Conservation (phyloP, 2,797 vertebrate species). For the Cirrhinus molitorella region DNA sequence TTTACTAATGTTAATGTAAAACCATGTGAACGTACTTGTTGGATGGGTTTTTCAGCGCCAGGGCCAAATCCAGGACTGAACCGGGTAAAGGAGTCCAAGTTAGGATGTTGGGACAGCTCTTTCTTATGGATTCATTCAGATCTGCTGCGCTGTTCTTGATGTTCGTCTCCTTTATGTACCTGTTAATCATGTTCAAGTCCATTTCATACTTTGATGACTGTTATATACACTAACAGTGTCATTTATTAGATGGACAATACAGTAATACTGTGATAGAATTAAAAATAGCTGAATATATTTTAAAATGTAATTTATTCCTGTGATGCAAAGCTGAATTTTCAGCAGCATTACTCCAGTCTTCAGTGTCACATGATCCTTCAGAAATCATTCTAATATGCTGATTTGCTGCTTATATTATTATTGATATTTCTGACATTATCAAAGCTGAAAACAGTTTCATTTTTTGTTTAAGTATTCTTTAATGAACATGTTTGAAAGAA, state of each 20-base stretch:
- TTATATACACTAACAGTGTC: too few species aligned
- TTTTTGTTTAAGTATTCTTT: too few species aligned
- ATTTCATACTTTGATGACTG: neutral
- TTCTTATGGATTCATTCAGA: conserved; percentile 77
- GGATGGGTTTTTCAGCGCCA: conserved; percentile 71
- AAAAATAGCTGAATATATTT: neutral
- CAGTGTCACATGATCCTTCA: neutral
- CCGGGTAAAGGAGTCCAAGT: conserved; percentile 84
- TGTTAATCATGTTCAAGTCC: conserved; percentile 52
- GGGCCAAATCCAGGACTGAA: conserved; percentile 77
- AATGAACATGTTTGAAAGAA: too few species aligned
- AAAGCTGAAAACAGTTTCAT: neutral
- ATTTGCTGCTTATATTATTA: neutral
- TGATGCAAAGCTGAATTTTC: neutral
- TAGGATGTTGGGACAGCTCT: conserved; percentile 56
- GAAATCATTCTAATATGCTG: neutral
- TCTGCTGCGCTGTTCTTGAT: conserved; percentile 78
- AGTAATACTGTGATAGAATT: neutral
- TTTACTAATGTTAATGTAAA: too few species aligned
- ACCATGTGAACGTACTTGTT: conserved; percentile 66
- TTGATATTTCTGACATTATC: neutral
- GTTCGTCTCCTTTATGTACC: conserved; percentile 83
- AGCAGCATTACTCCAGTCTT: neutral
- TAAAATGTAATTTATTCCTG: neutral
- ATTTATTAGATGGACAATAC: neutral